phyloP scores from a whole-genome alignment of 1,140 invertebrate species.

The Contarinia nasturtii region DNA sequence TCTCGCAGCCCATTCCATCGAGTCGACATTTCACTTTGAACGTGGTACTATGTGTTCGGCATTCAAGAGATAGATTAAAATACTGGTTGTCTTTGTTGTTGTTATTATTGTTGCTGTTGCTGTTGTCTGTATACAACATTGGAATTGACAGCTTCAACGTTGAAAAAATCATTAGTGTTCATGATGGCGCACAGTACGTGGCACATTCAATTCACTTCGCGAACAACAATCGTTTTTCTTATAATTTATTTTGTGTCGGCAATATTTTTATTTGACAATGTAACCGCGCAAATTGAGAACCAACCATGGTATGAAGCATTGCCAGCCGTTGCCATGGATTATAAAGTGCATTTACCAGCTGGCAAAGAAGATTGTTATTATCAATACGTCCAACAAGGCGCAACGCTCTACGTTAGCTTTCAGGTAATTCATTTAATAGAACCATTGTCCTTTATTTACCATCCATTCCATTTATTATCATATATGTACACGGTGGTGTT shows the following conservation, averaged over 20 bases:
- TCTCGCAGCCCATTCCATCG: too few relatives aligned
- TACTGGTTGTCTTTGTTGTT: too few relatives aligned
- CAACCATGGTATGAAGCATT: slow-evolving; percentile 53
- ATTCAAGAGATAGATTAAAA: too few relatives aligned
- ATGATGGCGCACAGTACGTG: slow-evolving; percentile 2
- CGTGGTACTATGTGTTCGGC: too few relatives aligned
- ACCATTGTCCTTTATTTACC: too few relatives aligned
- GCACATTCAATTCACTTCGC: neutral
- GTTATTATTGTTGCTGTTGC: too few relatives aligned
- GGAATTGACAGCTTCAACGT: too few relatives aligned
- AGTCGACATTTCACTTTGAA: too few relatives aligned
- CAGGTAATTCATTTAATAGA: slow-evolving; percentile 38
- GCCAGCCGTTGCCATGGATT: slow-evolving; percentile 83
- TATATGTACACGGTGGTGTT: neutral
- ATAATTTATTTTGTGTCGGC: neutral
- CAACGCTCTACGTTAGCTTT: slow-evolving; percentile 85
- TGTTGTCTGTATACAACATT: too few relatives aligned
- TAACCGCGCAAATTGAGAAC: neutral
- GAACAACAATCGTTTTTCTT: neutral
- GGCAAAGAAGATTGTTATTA: slow-evolving; percentile 91
- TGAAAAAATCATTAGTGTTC: neutral
- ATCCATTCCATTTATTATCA: neutral
- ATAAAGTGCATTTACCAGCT: slow-evolving; percentile 83
- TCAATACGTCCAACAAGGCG: slow-evolving; percentile 76
- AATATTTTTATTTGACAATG: neutral